Evolutionary conservation across 2,113 vertebrate genomes (phyloP), one percentile per base, ranked within the genome.

Genomic region (Hippocampus comes): DNA sequence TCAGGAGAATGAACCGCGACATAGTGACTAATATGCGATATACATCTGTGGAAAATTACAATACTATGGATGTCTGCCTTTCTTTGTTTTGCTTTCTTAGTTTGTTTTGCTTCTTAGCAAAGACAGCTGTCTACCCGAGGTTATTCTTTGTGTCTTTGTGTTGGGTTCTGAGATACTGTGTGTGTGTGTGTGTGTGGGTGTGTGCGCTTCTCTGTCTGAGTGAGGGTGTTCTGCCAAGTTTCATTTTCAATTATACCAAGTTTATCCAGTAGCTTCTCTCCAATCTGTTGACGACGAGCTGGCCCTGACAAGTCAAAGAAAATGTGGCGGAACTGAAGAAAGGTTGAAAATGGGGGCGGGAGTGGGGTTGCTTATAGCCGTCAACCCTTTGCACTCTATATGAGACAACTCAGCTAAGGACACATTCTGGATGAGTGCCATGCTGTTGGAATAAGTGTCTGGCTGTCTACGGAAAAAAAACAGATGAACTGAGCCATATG

Each of bases 241-340:
- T 85, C 77, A 87, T 89, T 89, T 90, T 82, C 82, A 87, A 85
- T 88, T 89, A 88, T 85, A 66, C 73, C 17, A 53, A 85, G 87
- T 90, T 89, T 89, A 87, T 86, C 84, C 83, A 59, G 77, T 80
- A 89, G 80, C 84, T 86, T 87, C 75, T 75, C 76, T 68, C 81
- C 88, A 87, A 88, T 87, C 82, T 89, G 87, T 88, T 83, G 85
- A 86, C 84, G 86, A 83, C 84, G 79, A 83, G 72, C 66, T 63
- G 70, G 71, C 80, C 78, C 48, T 77, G 84, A 84, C 87, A 81
- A 82, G 71, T 60, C 80, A 81, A 18, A 82, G 82, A 80, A 83
- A 79, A 81, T 74, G 86, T 80, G 83, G 72, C 74, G 34, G 77
- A 82, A 84, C 74, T 71, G 81, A 78, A 69, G 48, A 59, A 73